Evolutionary conservation across 2,113 vertebrate species (phyloP).

Genomic region (Myotis brandtii): DNA sequence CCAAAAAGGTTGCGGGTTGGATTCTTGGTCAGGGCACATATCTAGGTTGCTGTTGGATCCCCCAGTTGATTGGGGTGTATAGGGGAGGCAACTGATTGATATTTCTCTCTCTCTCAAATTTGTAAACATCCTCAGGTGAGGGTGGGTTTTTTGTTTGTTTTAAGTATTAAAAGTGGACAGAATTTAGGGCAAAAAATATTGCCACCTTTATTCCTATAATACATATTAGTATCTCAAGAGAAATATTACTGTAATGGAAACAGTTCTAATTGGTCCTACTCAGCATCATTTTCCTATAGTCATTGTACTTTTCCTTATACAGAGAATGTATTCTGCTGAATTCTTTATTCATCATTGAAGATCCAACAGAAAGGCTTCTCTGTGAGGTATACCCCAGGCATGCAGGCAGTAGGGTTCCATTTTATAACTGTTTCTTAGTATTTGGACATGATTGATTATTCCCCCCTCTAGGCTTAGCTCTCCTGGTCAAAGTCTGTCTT

Average conservation of each 20-base stretch:
- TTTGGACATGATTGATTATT: constrained; percentile 36
- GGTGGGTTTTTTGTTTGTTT: no score
- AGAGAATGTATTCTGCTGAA: constrained; percentile 26
- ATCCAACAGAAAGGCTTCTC: constrained; percentile 23
- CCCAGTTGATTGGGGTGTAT: no score
- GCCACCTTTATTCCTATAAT: background rate
- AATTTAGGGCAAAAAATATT: constrained; percentile 28
- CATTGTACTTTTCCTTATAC: constrained; percentile 32
- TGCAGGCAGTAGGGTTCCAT: background rate
- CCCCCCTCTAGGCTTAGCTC: background rate
- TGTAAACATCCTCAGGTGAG: no score
- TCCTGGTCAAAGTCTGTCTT: background rate
- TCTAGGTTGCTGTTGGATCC: no score
- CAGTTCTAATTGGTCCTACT: background rate
- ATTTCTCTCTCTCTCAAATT: no score
- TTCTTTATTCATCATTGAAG: constrained; percentile 50
- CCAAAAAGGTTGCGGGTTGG: no score
- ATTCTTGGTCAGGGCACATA: no score
- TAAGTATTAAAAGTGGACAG: constrained; percentile 9
- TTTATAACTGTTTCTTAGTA: constrained; percentile 37
- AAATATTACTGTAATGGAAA: constrained; percentile 41
- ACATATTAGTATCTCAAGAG: background rate
- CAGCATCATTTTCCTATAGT: constrained; percentile 30
- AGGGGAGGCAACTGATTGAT: no score
- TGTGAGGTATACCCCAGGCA: background rate